phyloP scores from a whole-genome alignment of 2,113 vertebrate species.

The Malurus cyaneus region DNA sequence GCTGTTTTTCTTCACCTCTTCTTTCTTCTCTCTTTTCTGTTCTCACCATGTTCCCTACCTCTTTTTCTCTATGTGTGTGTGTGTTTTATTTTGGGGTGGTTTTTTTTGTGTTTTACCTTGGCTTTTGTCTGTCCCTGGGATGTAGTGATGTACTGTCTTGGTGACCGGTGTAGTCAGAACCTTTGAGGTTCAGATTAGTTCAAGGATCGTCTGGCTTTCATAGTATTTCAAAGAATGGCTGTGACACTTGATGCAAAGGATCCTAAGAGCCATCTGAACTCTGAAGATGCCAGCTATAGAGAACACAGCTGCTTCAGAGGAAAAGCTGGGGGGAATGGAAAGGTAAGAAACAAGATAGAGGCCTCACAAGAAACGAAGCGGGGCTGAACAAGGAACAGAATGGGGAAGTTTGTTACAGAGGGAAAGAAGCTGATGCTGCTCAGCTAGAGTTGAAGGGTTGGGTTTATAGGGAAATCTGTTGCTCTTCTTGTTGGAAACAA shows the following conservation, averaged over 20 bases:
- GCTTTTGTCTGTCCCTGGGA: background rate
- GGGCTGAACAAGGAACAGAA: background rate
- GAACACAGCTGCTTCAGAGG: conserved; percentile 6
- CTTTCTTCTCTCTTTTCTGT: conserved; percentile 7
- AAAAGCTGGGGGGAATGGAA: background rate
- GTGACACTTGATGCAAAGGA: conserved; percentile 2
- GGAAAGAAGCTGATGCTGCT: background rate
- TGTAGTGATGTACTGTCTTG: background rate
- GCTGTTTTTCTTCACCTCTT: conserved; percentile 4
- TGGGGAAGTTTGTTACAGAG: background rate
- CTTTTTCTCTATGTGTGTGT: background rate
- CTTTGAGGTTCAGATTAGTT: background rate
- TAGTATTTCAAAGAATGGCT: background rate
- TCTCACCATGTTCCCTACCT: background rate
- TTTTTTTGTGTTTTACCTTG: background rate
- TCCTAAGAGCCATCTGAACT: background rate
- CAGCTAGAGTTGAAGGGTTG: background rate
- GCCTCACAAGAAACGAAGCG: rapidly evolving
- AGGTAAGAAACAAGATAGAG: conserved; percentile 8
- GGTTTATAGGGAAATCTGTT: conserved; percentile 14
- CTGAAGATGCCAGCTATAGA: background rate
- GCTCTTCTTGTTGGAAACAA: background rate
- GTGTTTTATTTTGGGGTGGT: background rate
- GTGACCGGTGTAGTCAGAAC: background rate
- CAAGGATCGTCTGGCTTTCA: background rate